Conservation (phyloP, 2,797 vertebrate genomes). For the Kryptolebias ocellatus region DNA sequence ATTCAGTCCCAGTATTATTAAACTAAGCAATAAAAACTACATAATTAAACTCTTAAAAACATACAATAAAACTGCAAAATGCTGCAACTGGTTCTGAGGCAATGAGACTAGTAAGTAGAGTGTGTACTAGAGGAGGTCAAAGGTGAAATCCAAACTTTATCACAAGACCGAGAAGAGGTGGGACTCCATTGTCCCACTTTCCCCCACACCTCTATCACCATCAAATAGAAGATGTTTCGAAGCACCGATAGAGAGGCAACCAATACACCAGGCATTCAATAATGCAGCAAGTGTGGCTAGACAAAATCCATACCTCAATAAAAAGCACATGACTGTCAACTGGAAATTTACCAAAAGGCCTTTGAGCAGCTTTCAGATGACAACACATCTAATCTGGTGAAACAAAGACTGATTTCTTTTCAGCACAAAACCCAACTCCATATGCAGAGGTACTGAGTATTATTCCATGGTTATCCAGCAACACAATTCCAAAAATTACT, state of each 20-base stretch:
- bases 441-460: too few relatives aligned
- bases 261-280: background rate
- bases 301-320: slow-evolving; percentile 19
- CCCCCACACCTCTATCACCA: background rate
- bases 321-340: slow-evolving; percentile 10
- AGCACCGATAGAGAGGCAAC: background rate
- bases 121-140: slow-evolving; percentile 28
- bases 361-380: background rate
- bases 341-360: background rate
- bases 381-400: background rate
- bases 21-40: too few relatives aligned
- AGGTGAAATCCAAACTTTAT: slow-evolving; percentile 41
- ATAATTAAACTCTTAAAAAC: too few relatives aligned
- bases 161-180: slow-evolving; percentile 20
- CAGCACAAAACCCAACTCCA: too few relatives aligned
- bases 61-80: too few relatives aligned
- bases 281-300: slow-evolving; percentile 9
- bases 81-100: too few relatives aligned
- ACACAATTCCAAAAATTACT: too few relatives aligned
- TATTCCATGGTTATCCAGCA: too few relatives aligned
- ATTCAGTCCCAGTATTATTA: too few relatives aligned
- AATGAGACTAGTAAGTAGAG: too few relatives aligned
- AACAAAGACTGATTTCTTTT: background rate
- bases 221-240: background rate
- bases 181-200: background rate